Conservation (phyloP, 2,888 invertebrate genomes). For the Aphidoletes aphidimyza region DNA sequence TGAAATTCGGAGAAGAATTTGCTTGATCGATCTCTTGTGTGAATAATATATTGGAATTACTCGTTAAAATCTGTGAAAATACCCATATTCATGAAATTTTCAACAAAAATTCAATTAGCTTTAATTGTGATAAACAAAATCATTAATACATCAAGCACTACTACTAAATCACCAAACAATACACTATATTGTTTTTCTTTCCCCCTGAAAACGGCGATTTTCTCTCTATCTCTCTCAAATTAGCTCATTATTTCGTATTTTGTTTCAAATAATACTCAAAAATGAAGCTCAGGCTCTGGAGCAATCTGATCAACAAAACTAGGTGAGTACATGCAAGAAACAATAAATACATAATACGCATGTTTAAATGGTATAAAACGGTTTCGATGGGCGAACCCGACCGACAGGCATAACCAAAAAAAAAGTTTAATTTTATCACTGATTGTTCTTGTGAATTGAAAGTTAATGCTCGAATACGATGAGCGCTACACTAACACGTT, state of each 20-base stretch:
- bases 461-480: slow-evolving; percentile 52
- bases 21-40: no score
- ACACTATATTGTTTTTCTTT: neutral
- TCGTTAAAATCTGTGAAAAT: no score
- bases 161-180: neutral
- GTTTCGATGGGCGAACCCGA: slow-evolving; percentile 41
- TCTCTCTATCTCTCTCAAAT: neutral
- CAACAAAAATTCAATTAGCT: no score
- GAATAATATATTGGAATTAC: no score
- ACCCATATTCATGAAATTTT: no score
- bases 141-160: no score
- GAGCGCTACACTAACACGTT: slow-evolving; percentile 30
- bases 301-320: neutral
- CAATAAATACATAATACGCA: neutral
- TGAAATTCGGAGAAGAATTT: no score
- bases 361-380: slow-evolving; percentile 10
- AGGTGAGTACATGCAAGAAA: neutral
- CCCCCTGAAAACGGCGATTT: no score
- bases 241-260: slow-evolving; percentile 36
- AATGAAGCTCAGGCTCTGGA: neutral
- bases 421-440: slow-evolving; percentile 35
- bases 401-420: slow-evolving; percentile 41
- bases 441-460: slow-evolving; percentile 54
- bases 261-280: no score
- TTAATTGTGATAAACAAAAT: no score